Evolutionary conservation across 2,888 invertebrate genomes (phyloP), one percentile per base, ranked within the genome.

Genomic region (Liodrosophila aerea): DNA sequence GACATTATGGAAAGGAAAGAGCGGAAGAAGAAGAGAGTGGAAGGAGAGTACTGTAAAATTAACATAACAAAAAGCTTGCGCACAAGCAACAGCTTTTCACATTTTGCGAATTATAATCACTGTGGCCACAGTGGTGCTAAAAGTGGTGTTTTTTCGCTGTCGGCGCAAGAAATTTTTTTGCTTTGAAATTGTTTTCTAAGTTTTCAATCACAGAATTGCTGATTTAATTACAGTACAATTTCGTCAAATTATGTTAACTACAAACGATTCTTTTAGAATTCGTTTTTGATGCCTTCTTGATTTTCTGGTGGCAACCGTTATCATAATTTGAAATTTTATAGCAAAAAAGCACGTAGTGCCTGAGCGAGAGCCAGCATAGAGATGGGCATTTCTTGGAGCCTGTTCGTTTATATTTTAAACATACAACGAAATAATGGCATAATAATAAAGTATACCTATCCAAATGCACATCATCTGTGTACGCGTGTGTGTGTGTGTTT

Each of bases 331-430:
- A 53, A 71, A 67, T 60, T 80, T 83, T 82, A 74, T 85, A 59
- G 77, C 76, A 46, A 43, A 67, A 50, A 50, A 52, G 49, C 44
- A 46, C 33, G 30, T 18, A 33, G 29, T 22, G 11, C n/a, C 7
- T 7, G 34, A 13, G 29, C 3, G 7, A 12, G 5, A 52, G 36
- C 22, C 15, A 34, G 43, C 5, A 36, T 13, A 30, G 29, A n/a
- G 12, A 22, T 7, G 40, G 3, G 4, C 29, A 46, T 72, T 78
- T 73, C 87, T 86, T 80, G 68, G 46, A 77, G 77, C 87, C 87
- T 87, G 88, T 85, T 87, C 76, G 69, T 76, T 86, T 87, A 80
- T 87, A 87, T 87, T 87, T 87, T 87, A 87, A 85, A 80, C 88
- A 86, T 84, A 85, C 87, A 88, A 84, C 74, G 82, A 76, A 69